Percentiles rank a stretch among this genome's conserved stretches.
Evolutionary conservation across 2,113 vertebrate species (phyloP).

Genomic region (Himantopus leucocephalus): DNA sequence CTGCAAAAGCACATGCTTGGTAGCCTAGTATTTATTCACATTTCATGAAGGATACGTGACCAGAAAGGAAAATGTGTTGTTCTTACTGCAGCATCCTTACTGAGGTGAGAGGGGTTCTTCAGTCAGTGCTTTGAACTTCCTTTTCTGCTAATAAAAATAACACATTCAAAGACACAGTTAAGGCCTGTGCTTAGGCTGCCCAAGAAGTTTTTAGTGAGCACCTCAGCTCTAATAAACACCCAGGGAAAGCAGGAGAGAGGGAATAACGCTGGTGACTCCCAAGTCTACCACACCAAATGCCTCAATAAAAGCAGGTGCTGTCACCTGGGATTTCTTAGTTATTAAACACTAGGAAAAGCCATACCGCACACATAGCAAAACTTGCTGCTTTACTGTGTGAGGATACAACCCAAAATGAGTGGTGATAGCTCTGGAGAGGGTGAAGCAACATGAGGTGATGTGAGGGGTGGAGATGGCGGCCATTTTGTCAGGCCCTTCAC

Average conservation of each 20-base stretch:
- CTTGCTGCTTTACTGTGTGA: background rate
- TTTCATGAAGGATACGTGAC: background rate
- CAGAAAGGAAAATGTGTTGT: background rate
- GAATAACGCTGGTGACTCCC: fast-evolving
- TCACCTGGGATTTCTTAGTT: background rate
- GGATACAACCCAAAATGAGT: fast-evolving
- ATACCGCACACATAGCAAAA: background rate
- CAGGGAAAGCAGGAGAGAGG: background rate
- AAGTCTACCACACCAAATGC: background rate
- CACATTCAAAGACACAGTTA: background rate
- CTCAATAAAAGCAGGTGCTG: background rate
- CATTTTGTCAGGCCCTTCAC: background rate
- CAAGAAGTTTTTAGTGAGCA: background rate
- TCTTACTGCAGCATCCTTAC: background rate
- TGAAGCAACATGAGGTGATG: fast-evolving
- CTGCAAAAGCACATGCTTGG: background rate
- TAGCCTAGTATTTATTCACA: background rate
- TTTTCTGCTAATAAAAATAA: background rate
- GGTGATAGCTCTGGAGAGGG: background rate
- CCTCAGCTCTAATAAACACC: background rate
- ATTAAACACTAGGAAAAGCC: background rate
- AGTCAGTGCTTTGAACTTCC: background rate
- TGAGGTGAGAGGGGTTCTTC: background rate
- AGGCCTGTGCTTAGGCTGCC: background rate
- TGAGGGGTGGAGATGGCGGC: fast-evolving